Evolutionary conservation across 2,888 invertebrate species (phyloP).

Genomic region (Calameuta pallipes): DNA sequence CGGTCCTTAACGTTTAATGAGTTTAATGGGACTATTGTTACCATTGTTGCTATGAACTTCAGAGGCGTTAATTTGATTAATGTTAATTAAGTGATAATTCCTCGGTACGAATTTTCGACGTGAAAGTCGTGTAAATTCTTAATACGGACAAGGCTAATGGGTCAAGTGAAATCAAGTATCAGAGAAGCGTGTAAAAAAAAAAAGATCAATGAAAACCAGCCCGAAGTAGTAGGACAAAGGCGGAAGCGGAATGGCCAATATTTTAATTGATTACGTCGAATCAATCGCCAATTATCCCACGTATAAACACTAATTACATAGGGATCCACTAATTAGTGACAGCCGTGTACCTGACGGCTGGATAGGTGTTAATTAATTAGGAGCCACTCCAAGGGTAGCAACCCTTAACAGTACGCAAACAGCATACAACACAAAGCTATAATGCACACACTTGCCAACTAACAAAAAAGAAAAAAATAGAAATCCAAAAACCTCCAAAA

Average conservation of each 20-base stretch:
- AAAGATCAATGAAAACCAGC: not conserved
- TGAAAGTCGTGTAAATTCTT: not conserved
- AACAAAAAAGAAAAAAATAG: not conserved
- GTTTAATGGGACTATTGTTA: not conserved
- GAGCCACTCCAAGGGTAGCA: constrained; percentile 48
- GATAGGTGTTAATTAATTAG: constrained; percentile 65
- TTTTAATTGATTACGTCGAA: constrained; percentile 47
- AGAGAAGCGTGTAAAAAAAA: not conserved
- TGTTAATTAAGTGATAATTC: not conserved
- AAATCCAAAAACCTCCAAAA: not conserved
- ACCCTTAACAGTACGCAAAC: not conserved
- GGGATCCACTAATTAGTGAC: constrained; percentile 62
- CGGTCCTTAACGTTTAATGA: not conserved
- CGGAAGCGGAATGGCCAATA: constrained; percentile 39
- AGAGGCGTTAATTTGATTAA: not conserved
- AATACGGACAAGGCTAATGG: not conserved
- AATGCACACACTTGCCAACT: not conserved
- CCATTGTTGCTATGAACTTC: not conserved
- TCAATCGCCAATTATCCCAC: constrained; percentile 50
- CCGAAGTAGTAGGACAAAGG: not conserved
- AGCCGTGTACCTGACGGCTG: constrained; percentile 31
- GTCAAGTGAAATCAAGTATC: not conserved
- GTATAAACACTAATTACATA: constrained; percentile 62
- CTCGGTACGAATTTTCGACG: not conserved
- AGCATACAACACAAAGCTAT: not conserved